phyloP scores from a whole-genome alignment of 2,797 vertebrate species.

The Arvicola amphibius region DNA sequence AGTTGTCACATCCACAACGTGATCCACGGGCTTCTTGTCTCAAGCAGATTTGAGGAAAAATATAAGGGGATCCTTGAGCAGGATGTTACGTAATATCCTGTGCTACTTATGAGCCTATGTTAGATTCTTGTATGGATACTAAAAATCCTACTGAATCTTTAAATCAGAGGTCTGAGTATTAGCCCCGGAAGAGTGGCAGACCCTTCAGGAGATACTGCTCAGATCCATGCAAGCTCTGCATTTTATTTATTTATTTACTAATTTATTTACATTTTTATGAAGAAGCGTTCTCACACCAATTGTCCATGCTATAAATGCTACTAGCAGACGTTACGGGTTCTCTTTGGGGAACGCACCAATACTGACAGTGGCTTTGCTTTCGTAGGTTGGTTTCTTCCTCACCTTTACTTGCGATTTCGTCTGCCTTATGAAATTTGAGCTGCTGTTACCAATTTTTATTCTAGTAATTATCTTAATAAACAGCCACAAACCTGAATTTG shows the following conservation, averaged over 20 bases:
- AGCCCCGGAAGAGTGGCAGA: not conserved
- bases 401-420: not conserved
- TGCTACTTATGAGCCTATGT: not conserved
- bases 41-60: not conserved
- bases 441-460: slow-evolving; percentile 13
- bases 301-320: not conserved
- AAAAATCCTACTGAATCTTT: not conserved
- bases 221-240: not conserved
- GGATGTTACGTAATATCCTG: not conserved
- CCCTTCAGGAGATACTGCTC: not conserved
- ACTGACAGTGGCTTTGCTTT: slow-evolving; percentile 13
- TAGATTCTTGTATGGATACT: not conserved
- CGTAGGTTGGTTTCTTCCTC: not conserved
- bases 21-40: not conserved
- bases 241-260: not conserved
- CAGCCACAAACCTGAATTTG: slow-evolving; percentile 13
- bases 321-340: not conserved
- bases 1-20: not conserved
- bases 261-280: not conserved
- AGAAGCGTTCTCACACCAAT: not conserved
- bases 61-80: not conserved
- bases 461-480: slow-evolving; percentile 10
- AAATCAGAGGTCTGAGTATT: not conserved
- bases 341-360: not conserved
- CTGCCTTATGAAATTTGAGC: not conserved